phyloP scores from a whole-genome alignment of 2,113 vertebrate genomes.

The Nibea coibor region DNA sequence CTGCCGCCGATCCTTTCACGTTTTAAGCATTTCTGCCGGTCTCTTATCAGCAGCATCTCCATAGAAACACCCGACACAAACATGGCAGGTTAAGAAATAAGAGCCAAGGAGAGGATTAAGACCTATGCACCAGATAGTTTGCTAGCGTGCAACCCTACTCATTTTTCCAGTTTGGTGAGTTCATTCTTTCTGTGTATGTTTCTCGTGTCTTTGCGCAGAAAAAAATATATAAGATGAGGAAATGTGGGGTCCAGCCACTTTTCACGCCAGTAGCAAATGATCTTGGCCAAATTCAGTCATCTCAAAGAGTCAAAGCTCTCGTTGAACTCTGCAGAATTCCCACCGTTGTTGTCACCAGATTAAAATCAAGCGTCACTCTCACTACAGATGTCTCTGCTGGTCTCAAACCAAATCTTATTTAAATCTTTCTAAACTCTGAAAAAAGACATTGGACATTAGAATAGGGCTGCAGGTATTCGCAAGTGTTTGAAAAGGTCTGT shows the following conservation, averaged over 20 bases:
- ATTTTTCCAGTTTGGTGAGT: not conserved
- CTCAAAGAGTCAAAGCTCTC: conserved; percentile 11
- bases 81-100: not conserved
- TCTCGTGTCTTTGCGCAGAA: not conserved
- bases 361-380: not conserved
- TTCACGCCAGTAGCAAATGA: conserved; percentile 9
- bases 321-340: not conserved
- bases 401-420: not conserved
- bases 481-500: conserved; percentile 1
- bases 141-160: not conserved
- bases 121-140: not conserved
- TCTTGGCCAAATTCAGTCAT: not conserved
- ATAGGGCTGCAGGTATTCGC: not conserved
- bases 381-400: not conserved
- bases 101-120: not conserved
- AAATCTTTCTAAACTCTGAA: not conserved
- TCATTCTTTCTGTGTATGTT: not conserved
- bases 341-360: not conserved
- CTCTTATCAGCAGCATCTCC: conserved; percentile 4
- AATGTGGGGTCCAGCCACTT: not conserved
- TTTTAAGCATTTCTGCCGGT: not conserved
- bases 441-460: not conserved
- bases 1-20: not conserved
- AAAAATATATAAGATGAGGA: not conserved
- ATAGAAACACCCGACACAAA: not conserved